Evolutionary conservation across 2,113 vertebrate species (phyloP).

Genomic region (Fulmarus glacialis): DNA sequence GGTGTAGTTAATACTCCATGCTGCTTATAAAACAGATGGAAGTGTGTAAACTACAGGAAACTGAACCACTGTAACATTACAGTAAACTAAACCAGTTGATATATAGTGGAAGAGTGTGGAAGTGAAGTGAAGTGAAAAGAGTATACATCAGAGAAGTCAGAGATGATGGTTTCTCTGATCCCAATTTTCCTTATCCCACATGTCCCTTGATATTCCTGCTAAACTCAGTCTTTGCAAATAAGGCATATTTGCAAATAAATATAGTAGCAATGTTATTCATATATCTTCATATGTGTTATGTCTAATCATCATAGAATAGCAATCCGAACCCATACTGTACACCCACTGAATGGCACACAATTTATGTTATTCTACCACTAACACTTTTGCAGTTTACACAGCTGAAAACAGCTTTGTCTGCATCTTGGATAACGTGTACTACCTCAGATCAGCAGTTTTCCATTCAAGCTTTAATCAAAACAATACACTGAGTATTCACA

Average conservation of each 20-base stretch:
- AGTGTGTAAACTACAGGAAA: neutral
- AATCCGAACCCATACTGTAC: neutral
- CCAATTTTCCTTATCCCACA: neutral
- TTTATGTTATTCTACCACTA: neutral
- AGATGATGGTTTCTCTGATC: neutral
- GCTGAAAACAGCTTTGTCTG: constrained; percentile 1
- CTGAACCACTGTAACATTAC: neutral
- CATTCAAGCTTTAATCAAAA: constrained; percentile 42
- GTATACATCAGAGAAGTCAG: neutral
- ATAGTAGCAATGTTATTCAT: neutral
- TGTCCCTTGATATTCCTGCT: neutral
- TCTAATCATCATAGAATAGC: neutral
- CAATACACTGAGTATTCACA: constrained; percentile 16
- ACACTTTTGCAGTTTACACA: neutral
- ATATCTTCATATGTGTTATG: neutral
- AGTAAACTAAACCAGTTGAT: neutral
- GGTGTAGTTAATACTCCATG: neutral
- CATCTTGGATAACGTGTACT: neutral
- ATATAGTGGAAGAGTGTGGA: neutral
- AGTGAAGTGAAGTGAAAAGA: neutral
- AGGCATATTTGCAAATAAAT: neutral
- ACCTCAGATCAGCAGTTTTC: constrained; percentile 40
- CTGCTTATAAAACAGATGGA: neutral
- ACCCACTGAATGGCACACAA: neutral
- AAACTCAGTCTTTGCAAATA: neutral